Conservation (phyloP, 2,888 invertebrate genomes). For the Eupithecia abbreviata region DNA sequence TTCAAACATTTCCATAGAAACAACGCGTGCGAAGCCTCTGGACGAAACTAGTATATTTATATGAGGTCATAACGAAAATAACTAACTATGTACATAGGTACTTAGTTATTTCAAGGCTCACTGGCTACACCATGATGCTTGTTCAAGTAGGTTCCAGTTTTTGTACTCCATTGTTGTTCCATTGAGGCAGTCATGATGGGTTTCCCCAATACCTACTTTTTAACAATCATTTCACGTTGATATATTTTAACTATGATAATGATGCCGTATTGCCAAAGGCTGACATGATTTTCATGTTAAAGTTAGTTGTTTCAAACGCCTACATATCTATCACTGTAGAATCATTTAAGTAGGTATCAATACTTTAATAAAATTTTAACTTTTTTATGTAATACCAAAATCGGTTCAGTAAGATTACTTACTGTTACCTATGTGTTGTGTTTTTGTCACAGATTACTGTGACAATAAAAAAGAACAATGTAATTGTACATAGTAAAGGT, state of each 20-base stretch:
- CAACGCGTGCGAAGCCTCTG: too few species aligned
- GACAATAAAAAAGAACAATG: background rate
- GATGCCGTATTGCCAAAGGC: background rate
- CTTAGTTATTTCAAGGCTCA: background rate
- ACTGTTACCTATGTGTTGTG: too few species aligned
- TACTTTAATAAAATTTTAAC: background rate
- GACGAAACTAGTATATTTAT: too few species aligned
- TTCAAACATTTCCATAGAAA: too few species aligned
- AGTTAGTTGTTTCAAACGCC: background rate
- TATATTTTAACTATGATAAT: background rate
- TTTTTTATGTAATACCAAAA: background rate
- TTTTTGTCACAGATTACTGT: too few species aligned
- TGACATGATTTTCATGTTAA: background rate
- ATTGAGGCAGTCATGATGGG: background rate
- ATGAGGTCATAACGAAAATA: background rate
- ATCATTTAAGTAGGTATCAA: too few species aligned
- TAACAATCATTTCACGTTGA: constrained; percentile 1
- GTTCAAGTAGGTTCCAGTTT: constrained; percentile 2
- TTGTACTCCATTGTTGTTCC: constrained; percentile 5
- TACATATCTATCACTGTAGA: background rate
- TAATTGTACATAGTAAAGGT: background rate
- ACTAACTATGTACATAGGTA: too few species aligned
- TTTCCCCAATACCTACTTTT: constrained; percentile 6
- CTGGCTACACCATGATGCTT: background rate
- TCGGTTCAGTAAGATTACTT: background rate